phyloP scores from a whole-genome alignment of 2,797 vertebrate genomes.

The Acrossocheilus wenchowensis region DNA sequence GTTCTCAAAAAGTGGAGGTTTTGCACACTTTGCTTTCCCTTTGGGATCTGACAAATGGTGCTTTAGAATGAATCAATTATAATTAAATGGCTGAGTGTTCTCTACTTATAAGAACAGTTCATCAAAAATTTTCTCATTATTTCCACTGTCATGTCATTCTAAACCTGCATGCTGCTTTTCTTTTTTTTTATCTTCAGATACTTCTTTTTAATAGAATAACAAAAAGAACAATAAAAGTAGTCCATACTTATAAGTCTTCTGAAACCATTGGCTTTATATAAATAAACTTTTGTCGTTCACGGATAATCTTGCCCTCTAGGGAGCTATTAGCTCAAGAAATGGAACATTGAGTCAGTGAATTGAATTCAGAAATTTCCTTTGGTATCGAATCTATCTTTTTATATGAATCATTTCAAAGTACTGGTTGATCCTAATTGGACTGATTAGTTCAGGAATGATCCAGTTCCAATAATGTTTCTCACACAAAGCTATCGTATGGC shows the following conservation, averaged over 20 bases:
- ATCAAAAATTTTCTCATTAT: not conserved
- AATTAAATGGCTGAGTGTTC: not conserved
- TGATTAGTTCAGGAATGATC: not conserved
- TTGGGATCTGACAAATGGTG: constrained; percentile 2
- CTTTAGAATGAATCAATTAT: not conserved
- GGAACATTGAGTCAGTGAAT: not conserved
- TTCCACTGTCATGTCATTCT: not conserved
- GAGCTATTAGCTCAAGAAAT: not conserved
- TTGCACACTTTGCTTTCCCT: not conserved
- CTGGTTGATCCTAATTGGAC: not conserved
- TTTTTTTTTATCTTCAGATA: not conserved
- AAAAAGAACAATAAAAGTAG: not conserved
- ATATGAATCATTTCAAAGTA: not conserved
- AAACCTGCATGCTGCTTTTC: not conserved
- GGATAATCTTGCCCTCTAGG: not conserved
- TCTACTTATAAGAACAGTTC: not conserved
- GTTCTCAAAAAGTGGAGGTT: not conserved
- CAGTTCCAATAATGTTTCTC: not conserved
- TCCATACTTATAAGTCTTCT: not conserved
- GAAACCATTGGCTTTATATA: not conserved
- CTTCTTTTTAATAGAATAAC: not conserved
- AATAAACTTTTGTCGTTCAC: not conserved
- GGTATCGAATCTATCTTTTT: not conserved
- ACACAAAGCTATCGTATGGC: not conserved
- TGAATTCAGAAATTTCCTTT: not conserved